These are phyloP conservation scores for Pachliopta kotzebuea DNA, from an alignment of 2,888 invertebrate species.

Conservation along the genomic window DNA sequence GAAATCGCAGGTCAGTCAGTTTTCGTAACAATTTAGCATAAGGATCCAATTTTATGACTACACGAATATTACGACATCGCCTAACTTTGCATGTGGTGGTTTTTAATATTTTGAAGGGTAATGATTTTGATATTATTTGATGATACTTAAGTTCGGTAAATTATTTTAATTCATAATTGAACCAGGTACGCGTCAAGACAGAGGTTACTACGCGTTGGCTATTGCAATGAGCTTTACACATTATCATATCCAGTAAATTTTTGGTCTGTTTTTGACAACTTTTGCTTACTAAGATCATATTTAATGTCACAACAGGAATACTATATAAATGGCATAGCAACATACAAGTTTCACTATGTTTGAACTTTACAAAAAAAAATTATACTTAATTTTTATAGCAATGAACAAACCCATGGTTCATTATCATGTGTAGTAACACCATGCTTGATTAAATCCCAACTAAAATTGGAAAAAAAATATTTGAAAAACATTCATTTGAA, in stretches of 20 bases:
- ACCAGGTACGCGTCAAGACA: constrained; percentile 20
- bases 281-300: not conserved
- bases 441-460: not conserved
- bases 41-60: constrained; percentile 35
- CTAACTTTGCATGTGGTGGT: constrained; percentile 30
- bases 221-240: not conserved
- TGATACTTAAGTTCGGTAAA: constrained; percentile 2
- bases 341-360: not conserved
- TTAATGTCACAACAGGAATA: not conserved
- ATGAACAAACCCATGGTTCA: not conserved
- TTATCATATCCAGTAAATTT: not conserved
- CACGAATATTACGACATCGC: constrained; percentile 26
- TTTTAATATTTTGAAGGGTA: constrained; percentile 4
- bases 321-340: constrained; percentile 16
- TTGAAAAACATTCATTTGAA: not conserved
- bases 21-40: constrained; percentile 43
- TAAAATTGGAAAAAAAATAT: not conserved
- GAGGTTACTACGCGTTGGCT: constrained; percentile 23
- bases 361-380: not conserved
- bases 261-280: too few species aligned
- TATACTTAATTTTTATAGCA: not conserved
- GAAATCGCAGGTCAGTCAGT: constrained; percentile 44
- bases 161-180: constrained; percentile 1
- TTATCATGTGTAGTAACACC: constrained; percentile 1
- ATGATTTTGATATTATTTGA: not conserved